Evolutionary conservation across 2,113 vertebrate genomes (phyloP).

Genomic region (Pluvianellus socialis): DNA sequence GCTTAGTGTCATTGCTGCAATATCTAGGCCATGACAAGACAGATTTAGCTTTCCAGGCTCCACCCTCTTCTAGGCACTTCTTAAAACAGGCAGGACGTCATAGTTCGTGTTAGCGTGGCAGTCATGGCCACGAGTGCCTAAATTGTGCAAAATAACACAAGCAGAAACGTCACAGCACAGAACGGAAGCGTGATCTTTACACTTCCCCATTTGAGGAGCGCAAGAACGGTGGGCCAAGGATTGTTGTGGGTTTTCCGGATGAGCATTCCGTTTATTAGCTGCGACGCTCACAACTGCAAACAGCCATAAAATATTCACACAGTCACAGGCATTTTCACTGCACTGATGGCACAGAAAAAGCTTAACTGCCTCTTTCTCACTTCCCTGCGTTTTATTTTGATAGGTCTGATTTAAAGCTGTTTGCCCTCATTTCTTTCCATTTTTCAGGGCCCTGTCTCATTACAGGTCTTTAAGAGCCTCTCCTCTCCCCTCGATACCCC

Average conservation of each 20-base stretch:
- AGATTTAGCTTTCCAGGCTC: slow-evolving; percentile 46
- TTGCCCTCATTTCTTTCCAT: not conserved
- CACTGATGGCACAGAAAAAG: not conserved
- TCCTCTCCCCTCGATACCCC: not conserved
- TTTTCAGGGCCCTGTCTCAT: not conserved
- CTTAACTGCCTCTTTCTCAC: not conserved
- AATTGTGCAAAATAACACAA: not conserved
- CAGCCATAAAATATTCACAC: not conserved
- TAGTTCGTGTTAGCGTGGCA: not conserved
- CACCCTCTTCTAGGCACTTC: not conserved
- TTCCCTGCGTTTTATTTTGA: not conserved
- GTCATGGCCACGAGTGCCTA: not conserved
- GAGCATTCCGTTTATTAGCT: not conserved
- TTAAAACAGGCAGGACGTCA: not conserved
- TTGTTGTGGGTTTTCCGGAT: not conserved
- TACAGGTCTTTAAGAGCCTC: not conserved
- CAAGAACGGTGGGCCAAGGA: not conserved
- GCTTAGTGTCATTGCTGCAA: not conserved
- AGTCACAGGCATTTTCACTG: not conserved
- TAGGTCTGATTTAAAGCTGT: not conserved
- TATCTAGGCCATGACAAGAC: slow-evolving; percentile 49
- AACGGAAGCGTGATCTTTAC: fast-evolving
- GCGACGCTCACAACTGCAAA: not conserved
- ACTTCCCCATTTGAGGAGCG: not conserved
- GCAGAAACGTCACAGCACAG: not conserved